Percentiles rank a stretch among this genome's conserved stretches.
Evolutionary conservation across 2,113 vertebrate genomes (phyloP).

Genomic region (Zosterops japonicus): DNA sequence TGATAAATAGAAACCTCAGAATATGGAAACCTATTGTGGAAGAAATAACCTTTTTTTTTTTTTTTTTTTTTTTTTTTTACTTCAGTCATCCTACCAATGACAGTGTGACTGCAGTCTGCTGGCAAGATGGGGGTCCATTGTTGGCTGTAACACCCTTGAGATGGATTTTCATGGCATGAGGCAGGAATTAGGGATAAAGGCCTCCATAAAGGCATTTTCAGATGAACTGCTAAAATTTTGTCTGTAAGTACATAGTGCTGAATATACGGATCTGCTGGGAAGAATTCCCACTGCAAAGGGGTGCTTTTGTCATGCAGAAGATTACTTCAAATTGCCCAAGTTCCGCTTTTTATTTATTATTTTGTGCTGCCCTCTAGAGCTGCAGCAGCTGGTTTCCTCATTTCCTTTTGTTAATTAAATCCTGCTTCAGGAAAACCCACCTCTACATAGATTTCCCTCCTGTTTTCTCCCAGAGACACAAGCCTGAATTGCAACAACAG

Average conservation of each 20-base stretch:
- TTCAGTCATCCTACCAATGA: too few relatives aligned
- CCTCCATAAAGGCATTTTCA: background rate
- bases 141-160: background rate
- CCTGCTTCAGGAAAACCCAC: background rate
- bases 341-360: slow-evolving; percentile 33
- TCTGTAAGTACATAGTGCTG: accelerated
- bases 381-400: background rate
- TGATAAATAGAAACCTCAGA: background rate
- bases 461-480: background rate
- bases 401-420: background rate
- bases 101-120: background rate
- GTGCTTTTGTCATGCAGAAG: background rate
- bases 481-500: background rate
- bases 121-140: accelerated
- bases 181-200: background rate
- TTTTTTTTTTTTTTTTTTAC: background rate
- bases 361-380: slow-evolving; percentile 67
- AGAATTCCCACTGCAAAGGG: background rate
- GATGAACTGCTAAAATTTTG: background rate
- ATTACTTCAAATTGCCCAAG: background rate
- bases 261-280: background rate
- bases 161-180: background rate
- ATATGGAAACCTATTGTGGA: background rate
- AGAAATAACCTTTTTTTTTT: background rate
- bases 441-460: background rate